Evolutionary conservation across 2,888 invertebrate species (phyloP).

Genomic region (Adela reaumurella): DNA sequence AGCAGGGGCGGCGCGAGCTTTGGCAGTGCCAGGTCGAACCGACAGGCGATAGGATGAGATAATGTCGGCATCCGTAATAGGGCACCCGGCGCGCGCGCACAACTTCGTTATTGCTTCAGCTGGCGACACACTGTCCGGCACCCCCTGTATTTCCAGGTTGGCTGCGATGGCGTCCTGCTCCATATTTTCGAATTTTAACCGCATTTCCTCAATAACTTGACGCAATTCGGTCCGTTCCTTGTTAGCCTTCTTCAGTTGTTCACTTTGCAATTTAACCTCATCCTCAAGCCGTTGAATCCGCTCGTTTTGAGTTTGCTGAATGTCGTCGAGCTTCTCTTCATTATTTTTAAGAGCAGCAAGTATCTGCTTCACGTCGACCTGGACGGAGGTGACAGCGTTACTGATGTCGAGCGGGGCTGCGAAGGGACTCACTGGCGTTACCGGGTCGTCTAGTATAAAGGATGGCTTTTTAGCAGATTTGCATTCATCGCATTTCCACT

Average conservation of each 20-base stretch:
- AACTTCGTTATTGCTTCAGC: not conserved
- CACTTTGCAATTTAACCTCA: not conserved
- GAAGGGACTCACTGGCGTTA: too few species aligned
- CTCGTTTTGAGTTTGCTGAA: too few species aligned
- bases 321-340: not conserved
- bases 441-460: too few species aligned
- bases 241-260: not conserved
- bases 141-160: not conserved
- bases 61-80: not conserved
- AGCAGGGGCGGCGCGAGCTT: not conserved
- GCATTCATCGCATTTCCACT: too few species aligned
- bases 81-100: not conserved
- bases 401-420: too few species aligned
- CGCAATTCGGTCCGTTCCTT: not conserved
- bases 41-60: not conserved
- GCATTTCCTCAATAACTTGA: not conserved
- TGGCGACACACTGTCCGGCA: not conserved
- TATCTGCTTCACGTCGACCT: too few species aligned
- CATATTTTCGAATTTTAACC: not conserved
- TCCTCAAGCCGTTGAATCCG: not conserved
- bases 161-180: not conserved
- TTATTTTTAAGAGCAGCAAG: too few species aligned
- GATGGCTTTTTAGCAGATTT: too few species aligned
- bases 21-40: too few species aligned
- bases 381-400: too few species aligned